These are phyloP conservation scores for Calonectris borealis DNA, from an alignment of 2,113 vertebrate genomes.

Conservation along the genomic window DNA sequence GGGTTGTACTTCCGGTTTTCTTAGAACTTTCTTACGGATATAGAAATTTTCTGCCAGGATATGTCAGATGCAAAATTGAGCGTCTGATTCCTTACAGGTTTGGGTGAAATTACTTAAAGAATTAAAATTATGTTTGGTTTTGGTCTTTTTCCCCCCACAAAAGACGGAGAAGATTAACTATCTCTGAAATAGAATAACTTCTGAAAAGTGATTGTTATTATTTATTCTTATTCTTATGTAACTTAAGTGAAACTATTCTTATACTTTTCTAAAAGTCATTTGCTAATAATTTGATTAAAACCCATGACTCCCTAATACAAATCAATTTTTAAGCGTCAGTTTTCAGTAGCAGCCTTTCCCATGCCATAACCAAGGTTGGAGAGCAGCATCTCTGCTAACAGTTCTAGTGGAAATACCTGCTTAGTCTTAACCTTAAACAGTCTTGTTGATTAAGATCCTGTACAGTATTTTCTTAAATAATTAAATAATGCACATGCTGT, in stretches of 20 bases:
- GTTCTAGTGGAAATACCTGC: background rate
- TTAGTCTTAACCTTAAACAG: background rate
- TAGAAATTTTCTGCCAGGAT: background rate
- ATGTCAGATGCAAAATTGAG: background rate
- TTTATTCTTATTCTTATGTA: background rate
- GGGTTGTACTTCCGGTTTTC: background rate
- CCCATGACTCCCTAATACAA: background rate
- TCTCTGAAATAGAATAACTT: background rate
- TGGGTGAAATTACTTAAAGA: background rate
- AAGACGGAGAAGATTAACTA: background rate
- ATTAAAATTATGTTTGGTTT: background rate
- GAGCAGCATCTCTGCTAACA: background rate
- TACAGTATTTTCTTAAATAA: background rate
- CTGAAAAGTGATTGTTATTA: background rate
- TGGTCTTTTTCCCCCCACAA: background rate
- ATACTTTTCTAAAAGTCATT: background rate
- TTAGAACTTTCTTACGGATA: background rate
- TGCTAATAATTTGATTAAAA: background rate
- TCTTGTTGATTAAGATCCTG: background rate
- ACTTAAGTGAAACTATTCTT: background rate
- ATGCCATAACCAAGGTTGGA: background rate
- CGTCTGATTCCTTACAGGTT: background rate
- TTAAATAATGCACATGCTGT: background rate
- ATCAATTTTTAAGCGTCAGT: background rate
- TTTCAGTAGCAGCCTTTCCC: background rate